Conservation (phyloP, 2,797 vertebrate genomes). For the Adrianichthys oophorus region DNA sequence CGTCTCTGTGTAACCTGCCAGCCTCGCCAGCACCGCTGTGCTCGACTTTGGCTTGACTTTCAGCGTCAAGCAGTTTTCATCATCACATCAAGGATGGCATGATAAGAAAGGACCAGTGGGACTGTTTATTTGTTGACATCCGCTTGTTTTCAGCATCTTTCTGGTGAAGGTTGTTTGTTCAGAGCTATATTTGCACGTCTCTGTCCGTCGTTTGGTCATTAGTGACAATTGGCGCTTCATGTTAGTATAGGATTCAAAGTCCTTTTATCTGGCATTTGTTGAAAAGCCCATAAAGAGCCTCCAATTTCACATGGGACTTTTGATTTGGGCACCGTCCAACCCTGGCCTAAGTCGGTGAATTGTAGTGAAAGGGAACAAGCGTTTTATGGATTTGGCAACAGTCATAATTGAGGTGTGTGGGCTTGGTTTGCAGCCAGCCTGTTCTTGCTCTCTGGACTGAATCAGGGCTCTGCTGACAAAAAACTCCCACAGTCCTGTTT, state of each 20-base stretch:
- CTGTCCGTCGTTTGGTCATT: conserved; percentile 13
- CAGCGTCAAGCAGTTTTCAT: conserved; percentile 24
- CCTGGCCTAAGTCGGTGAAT: conserved; percentile 38
- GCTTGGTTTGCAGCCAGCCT: conserved; percentile 42
- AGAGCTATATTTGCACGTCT: conserved; percentile 9
- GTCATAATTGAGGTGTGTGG: conserved; percentile 58
- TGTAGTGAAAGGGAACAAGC: conserved; percentile 47
- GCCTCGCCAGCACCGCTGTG: conserved; percentile 31
- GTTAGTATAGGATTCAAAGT: conserved; percentile 25
- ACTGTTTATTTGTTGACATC: neutral
- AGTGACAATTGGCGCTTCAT: conserved; percentile 6
- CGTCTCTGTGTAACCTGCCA: conserved; percentile 32
- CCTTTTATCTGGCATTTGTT: conserved; percentile 19
- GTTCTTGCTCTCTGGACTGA: conserved; percentile 51
- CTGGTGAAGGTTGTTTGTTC: conserved; percentile 7
- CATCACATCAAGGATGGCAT: neutral
- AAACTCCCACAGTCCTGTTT: conserved; percentile 39
- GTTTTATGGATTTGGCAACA: conserved; percentile 67
- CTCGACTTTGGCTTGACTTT: conserved; percentile 69
- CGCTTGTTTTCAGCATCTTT: conserved; percentile 6
- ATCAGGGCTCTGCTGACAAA: conserved; percentile 23
- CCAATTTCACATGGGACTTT: conserved; percentile 51
- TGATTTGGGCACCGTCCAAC: conserved; percentile 45
- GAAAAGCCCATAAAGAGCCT: conserved; percentile 24
- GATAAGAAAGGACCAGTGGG: neutral